Evolutionary conservation across 2,113 vertebrate species (phyloP).

Genomic region (Paramisgurnus dabryanus): DNA sequence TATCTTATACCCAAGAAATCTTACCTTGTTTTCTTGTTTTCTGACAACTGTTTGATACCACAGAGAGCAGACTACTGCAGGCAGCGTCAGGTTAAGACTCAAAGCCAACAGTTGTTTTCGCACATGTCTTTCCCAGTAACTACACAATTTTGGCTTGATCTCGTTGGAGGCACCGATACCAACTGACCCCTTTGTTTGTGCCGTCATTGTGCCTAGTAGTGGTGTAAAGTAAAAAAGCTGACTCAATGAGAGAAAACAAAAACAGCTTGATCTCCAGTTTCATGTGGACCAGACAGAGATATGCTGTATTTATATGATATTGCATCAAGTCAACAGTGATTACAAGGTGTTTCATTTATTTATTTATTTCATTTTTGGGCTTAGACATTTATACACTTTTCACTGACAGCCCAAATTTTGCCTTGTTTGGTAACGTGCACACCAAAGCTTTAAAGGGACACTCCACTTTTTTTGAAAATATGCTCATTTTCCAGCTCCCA

Average conservation of each 20-base stretch:
- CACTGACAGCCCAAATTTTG: too few relatives aligned
- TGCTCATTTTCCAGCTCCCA: too few relatives aligned
- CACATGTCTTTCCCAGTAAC: background rate
- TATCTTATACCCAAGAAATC: background rate
- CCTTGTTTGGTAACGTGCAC: too few relatives aligned
- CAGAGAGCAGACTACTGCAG: slow-evolving; percentile 3
- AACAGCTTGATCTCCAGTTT: background rate
- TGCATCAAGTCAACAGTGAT: too few relatives aligned
- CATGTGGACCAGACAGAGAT: background rate
- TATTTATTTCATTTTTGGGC: too few relatives aligned
- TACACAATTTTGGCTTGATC: slow-evolving; percentile 16
- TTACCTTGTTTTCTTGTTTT: background rate
- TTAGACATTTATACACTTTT: too few relatives aligned
- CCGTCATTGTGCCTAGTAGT: slow-evolving; percentile 23
- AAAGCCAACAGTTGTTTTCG: slow-evolving; percentile 1
- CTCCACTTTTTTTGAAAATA: too few relatives aligned
- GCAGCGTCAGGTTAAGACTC: background rate
- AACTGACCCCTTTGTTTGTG: slow-evolving; percentile 21
- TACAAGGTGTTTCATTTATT: too few relatives aligned
- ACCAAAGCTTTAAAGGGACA: too few relatives aligned
- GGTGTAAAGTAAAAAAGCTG: slow-evolving; percentile 35
- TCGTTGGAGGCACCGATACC: slow-evolving; percentile 18
- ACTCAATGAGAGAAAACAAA: slow-evolving; percentile 1
- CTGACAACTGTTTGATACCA: background rate
- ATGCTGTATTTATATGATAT: too few relatives aligned